Evolutionary conservation across 2,888 invertebrate genomes (phyloP).

Genomic region (Dusona sp.): DNA sequence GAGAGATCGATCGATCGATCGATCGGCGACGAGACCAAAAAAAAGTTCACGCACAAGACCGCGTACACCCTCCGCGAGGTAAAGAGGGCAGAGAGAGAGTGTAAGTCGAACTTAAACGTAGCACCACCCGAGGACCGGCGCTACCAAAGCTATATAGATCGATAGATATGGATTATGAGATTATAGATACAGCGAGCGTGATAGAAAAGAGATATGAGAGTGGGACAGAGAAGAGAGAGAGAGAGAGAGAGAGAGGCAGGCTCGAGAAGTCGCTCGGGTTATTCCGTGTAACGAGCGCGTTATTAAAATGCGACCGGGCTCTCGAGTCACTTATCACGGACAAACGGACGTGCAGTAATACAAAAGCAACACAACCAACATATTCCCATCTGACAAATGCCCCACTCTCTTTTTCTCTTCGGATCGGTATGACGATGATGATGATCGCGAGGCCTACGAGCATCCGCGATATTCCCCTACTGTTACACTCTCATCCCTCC

Average conservation of each 20-base stretch:
- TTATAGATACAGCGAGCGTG: constrained; percentile 44
- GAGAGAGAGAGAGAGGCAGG: constrained; percentile 61
- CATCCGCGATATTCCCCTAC: constrained; percentile 57
- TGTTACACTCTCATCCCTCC: constrained; percentile 6
- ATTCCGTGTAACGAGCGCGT: constrained; percentile 71
- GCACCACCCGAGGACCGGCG: constrained; percentile 62
- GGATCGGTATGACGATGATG: constrained; percentile 54
- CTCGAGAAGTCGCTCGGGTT: constrained; percentile 73
- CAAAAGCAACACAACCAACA: constrained; percentile 55
- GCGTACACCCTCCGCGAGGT: constrained; percentile 50
- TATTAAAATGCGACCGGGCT: constrained; percentile 79
- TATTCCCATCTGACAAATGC: constrained; percentile 60
- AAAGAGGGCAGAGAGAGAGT: constrained; percentile 27
- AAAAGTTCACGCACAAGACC: constrained; percentile 39
- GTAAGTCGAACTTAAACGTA: constrained; percentile 7
- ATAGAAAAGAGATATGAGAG: constrained; percentile 41
- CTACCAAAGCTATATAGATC: constrained; percentile 60
- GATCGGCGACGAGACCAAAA: constrained; percentile 21
- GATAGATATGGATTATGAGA: constrained; percentile 59
- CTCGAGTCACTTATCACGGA: constrained; percentile 78
- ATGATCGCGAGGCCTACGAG: constrained; percentile 41
- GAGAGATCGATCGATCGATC: constrained; percentile 36
- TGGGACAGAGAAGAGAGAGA: constrained; percentile 4
- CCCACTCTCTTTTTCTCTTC: constrained; percentile 57
- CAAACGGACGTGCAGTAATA: constrained; percentile 74